Base-by-base conservation (phyloP, 2,888 invertebrate species). In the Scelioninae gen. 2 region DNA sequence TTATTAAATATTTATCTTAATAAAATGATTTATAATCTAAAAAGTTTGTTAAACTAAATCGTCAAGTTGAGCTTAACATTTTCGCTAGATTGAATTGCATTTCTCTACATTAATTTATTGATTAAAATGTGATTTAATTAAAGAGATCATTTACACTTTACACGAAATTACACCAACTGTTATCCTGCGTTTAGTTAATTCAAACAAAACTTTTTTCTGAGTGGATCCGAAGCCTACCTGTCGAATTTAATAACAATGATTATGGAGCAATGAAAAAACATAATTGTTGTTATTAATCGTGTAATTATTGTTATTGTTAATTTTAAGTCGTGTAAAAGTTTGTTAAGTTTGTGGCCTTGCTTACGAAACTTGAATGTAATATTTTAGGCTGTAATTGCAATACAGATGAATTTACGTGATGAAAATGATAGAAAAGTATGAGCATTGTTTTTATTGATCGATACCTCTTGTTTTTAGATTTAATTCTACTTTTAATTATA, bases 311-410 rank as follows among this genome's bases (percentile, higher is more conserved):
- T 73, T 76, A 76, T 60, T 35, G 46, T 76, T 76, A 73, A 71
- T 73, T 63, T 71, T 71, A 76, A 71, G 65, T 69, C 60, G 60
- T 85, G 85, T 86, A 84, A 84, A 85, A 85, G 84, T 85, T 86
- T 86, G 86, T 86, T 86, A 85, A 85, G 85, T 86, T 86, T 85
- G 84, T 84, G 85, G 84, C 83, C 82, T 85, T 84, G 84, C 85
- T 86, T 85, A 83, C 81, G 78, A 79, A 80, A 78, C 78, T 82
- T 81, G 80, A 80, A 79, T 84, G 83, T 84, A 84, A 81, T 85
- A 84, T 83, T 84, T 84, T 85, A 85, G 82, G 82, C 80, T 84
- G 83, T 85, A 86, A 84, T 79, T 80, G 81, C 80, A 81, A 84
- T 43, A 64, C 79, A 81, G 79, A 84, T 82, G 82, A 72, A 69